A percentile compares a stretch with the other conserved stretches of the same genome.
Evolutionary conservation across 2,113 vertebrate species (phyloP).

Genomic region (Anoura caudifer): DNA sequence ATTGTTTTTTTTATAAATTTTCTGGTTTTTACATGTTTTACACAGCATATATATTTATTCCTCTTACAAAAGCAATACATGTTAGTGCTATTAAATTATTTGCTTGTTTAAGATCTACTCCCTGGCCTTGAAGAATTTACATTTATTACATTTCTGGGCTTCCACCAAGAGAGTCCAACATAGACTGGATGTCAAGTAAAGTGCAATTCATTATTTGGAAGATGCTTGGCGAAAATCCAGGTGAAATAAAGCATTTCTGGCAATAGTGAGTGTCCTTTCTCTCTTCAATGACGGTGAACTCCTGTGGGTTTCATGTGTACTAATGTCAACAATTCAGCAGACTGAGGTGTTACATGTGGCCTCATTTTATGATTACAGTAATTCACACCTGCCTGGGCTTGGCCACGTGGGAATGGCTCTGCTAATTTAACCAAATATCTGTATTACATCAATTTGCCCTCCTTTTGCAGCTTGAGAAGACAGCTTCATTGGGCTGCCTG

Average conservation of each 20-base stretch:
- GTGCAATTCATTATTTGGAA: not conserved
- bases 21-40: not conserved
- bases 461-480: not conserved
- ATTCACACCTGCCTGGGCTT: not conserved
- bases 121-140: not conserved
- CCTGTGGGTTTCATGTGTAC: not conserved
- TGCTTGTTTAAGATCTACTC: not conserved
- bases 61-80: not conserved
- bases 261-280: not conserved
- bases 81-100: not conserved
- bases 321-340: not conserved
- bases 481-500: not conserved
- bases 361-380: not conserved
- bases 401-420: slow-evolving; percentile 53
- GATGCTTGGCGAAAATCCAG: not conserved
- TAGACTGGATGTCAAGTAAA: not conserved
- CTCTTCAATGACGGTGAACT: not conserved
- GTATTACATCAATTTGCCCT: slow-evolving; percentile 22
- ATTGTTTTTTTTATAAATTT: not conserved
- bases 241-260: not conserved
- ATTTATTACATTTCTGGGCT: not conserved
- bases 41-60: not conserved
- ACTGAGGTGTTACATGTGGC: not conserved
- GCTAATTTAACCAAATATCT: slow-evolving; percentile 55
- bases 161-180: not conserved